Evolutionary conservation across 2,888 invertebrate species (phyloP).

Genomic region (Amiota mariae): DNA sequence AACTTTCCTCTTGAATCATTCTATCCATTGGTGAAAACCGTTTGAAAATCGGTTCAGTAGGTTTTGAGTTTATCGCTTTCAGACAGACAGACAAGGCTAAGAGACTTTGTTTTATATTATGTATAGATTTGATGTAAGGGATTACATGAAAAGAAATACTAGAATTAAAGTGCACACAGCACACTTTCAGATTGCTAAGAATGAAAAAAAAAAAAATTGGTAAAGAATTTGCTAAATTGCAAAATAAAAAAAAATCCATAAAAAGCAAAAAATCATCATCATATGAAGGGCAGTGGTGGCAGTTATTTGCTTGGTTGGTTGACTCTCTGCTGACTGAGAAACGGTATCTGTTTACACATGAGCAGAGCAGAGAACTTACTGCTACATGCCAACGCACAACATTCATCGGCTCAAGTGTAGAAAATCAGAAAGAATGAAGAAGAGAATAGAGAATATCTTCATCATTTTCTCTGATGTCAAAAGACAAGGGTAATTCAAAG

Average conservation of each 20-base stretch:
- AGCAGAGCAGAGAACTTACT: slow-evolving; percentile 40
- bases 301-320: neutral
- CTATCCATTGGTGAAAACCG: too few relatives aligned
- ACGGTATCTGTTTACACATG: slow-evolving; percentile 64
- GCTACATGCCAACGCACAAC: neutral
- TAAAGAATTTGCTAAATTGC: slow-evolving; percentile 20
- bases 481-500: slow-evolving; percentile 56
- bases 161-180: slow-evolving; percentile 61
- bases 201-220: neutral
- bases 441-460: too few relatives aligned
- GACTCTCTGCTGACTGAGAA: slow-evolving; percentile 38
- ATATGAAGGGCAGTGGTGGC: neutral
- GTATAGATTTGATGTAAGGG: too few relatives aligned
- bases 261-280: neutral
- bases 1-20: too few relatives aligned
- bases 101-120: too few relatives aligned
- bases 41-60: too few relatives aligned
- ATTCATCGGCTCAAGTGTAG: neutral
- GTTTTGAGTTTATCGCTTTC: too few relatives aligned
- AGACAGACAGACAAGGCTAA: too few relatives aligned
- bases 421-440: too few relatives aligned
- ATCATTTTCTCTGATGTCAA: neutral
- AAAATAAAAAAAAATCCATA: neutral
- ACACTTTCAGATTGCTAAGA: slow-evolving; percentile 47
- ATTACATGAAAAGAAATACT: neutral